Percentiles rank a stretch among this genome's conserved stretches.
phyloP scores from a whole-genome alignment of 2,113 vertebrate species.

The Planiliza haematocheilus region DNA sequence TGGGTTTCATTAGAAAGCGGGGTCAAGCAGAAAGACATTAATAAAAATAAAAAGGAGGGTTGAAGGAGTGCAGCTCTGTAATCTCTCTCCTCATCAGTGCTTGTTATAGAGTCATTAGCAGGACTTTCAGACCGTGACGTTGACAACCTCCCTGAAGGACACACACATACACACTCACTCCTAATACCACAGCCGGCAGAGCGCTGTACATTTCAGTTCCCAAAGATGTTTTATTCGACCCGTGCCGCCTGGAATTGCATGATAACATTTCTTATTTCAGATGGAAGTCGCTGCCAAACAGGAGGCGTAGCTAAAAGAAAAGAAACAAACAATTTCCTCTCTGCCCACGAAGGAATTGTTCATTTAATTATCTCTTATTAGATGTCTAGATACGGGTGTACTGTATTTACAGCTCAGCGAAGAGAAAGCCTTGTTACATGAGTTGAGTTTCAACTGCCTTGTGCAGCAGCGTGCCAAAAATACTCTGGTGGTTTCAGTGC shows the following conservation, averaged over 20 bases:
- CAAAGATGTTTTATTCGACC: conserved; percentile 36
- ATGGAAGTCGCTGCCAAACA: conserved; percentile 46
- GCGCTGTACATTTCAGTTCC: conserved; percentile 13
- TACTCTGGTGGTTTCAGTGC: not conserved
- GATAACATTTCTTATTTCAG: conserved; percentile 44
- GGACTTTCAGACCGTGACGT: conserved; percentile 68
- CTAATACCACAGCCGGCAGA: not conserved
- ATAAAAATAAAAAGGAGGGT: conserved; percentile 37
- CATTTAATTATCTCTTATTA: conserved; percentile 35
- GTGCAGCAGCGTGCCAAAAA: not conserved
- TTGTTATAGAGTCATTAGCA: conserved; percentile 76
- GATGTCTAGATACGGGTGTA: not conserved
- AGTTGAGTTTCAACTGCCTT: conserved; percentile 27
- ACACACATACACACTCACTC: conserved; percentile 23
- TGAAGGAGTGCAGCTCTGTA: conserved; percentile 51
- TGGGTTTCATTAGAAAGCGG: conserved; percentile 24
- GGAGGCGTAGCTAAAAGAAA: not conserved
- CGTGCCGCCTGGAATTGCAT: conserved; percentile 41
- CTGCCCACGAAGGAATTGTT: conserved; percentile 12
- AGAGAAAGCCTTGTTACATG: conserved; percentile 13
- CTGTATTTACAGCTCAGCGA: not conserved
- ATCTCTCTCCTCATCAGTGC: conserved; percentile 66
- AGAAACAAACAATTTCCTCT: conserved; percentile 35
- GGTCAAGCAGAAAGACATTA: conserved; percentile 46
- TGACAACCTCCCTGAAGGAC: conserved; percentile 57